Evolutionary conservation across 2,888 invertebrate genomes (phyloP).

Genomic region (Ptilodon capucinus): DNA sequence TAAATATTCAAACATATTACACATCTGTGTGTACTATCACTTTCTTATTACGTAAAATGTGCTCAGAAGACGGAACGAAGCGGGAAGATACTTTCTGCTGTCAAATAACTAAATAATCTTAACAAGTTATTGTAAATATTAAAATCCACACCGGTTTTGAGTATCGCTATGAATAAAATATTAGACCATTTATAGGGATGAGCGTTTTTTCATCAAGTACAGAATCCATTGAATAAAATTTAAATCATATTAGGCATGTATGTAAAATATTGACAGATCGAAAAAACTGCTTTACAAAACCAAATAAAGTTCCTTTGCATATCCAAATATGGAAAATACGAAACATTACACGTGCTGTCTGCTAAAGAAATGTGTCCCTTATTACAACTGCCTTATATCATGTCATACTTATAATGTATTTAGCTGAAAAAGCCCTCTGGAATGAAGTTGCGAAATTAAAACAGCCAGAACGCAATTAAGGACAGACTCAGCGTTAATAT

Average conservation of each 20-base stretch:
- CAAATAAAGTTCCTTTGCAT: neutral
- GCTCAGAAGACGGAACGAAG: constrained; percentile 16
- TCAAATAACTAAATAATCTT: neutral
- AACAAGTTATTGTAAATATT: neutral
- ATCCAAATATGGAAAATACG: neutral
- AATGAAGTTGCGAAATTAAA: neutral
- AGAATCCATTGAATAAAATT: neutral
- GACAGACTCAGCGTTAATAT: constrained; percentile 4
- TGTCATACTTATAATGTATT: no score
- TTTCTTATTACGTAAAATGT: constrained; percentile 59
- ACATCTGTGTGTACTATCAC: constrained; percentile 45
- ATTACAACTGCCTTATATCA: no score
- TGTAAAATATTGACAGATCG: neutral
- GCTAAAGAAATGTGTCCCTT: no score
- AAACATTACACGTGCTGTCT: neutral
- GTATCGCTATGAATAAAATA: constrained; percentile 1
- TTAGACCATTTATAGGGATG: neutral
- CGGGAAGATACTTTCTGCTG: constrained; percentile 2
- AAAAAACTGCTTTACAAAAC: neutral
- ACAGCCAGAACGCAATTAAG: constrained; percentile 4
- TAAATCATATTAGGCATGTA: neutral
- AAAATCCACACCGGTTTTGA: neutral
- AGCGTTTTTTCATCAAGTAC: neutral
- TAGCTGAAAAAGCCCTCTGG: neutral
- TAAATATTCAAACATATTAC: constrained; percentile 48